These are phyloP conservation scores for Oxyscelio sp. DNA, from an alignment of 2,888 invertebrate genomes.

Conservation along the genomic window DNA sequence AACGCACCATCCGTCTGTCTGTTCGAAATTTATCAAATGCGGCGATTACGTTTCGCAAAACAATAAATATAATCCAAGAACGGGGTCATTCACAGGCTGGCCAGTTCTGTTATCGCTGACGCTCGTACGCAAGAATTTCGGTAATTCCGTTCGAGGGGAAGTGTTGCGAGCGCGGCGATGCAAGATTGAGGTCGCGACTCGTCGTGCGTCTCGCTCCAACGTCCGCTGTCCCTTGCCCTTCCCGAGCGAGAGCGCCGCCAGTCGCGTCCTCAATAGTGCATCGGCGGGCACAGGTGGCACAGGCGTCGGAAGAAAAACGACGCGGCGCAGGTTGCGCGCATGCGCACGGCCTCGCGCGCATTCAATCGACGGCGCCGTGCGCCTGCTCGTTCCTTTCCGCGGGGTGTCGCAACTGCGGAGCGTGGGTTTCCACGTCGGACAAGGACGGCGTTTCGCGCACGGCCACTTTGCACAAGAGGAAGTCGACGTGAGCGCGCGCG, in stretches of 20 bases:
- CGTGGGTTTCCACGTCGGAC: constrained; percentile 37
- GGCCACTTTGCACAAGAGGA: constrained; percentile 2
- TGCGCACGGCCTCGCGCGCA: constrained; percentile 80
- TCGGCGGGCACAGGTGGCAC: constrained; percentile 51
- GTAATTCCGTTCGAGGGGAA: constrained; percentile 30
- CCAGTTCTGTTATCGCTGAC: constrained; percentile 49
- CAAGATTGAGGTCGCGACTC: constrained; percentile 42
- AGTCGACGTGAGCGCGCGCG: not conserved
- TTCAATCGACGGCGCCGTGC: constrained; percentile 85
- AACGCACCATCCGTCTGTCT: no score
- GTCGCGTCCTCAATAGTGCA: constrained; percentile 45
- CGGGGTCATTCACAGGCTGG: constrained; percentile 47
- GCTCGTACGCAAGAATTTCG: constrained; percentile 54
- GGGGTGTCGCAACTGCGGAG: constrained; percentile 15
- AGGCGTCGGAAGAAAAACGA: constrained; percentile 74
- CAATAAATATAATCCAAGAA: constrained; percentile 21
- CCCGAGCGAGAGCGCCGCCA: constrained; percentile 29
- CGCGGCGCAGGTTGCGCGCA: constrained; percentile 72
- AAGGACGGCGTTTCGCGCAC: constrained; percentile 46
- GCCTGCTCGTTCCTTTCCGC: constrained; percentile 26
- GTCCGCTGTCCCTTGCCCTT: not conserved
- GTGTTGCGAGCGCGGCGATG: constrained; percentile 3
- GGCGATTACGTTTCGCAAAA: not conserved
- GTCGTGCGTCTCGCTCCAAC: constrained; percentile 7
- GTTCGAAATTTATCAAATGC: not conserved